Conservation (phyloP, 2,797 vertebrate species). For the Choloepus didactylus region DNA sequence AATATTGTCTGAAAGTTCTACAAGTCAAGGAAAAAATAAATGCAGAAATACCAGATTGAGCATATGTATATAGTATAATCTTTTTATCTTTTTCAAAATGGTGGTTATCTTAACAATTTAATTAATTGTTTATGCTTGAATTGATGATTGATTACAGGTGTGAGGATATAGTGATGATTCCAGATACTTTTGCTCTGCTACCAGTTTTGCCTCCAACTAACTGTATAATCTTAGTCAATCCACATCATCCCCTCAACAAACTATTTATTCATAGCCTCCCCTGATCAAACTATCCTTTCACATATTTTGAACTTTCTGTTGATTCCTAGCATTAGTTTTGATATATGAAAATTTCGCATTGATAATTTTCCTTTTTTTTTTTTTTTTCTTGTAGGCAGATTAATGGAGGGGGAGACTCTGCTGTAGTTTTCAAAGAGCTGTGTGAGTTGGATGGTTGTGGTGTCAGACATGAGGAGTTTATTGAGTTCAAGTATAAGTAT, state of each 20-base stretch:
- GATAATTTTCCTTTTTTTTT: not conserved
- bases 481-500: constrained; percentile 53
- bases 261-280: not conserved
- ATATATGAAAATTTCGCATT: not conserved
- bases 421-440: not conserved
- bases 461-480: not conserved
- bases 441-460: not conserved
- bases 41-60: not conserved
- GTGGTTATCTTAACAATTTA: not conserved
- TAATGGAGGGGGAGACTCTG: not conserved
- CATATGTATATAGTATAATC: not conserved
- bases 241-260: not conserved
- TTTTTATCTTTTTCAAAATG: not conserved
- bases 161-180: not conserved
- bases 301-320: not conserved
- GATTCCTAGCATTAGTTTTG: constrained; percentile 20
- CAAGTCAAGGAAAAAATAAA: constrained; percentile 1
- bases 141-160: not conserved
- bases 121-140: not conserved
- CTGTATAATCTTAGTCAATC: not conserved
- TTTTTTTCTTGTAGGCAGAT: not conserved
- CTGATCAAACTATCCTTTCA: not conserved
- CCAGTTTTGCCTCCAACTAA: not conserved
- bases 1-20: not conserved
- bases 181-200: not conserved